Base-by-base conservation (phyloP, 1,140 invertebrate species). In the Pygmarrhopalites habei region DNA sequence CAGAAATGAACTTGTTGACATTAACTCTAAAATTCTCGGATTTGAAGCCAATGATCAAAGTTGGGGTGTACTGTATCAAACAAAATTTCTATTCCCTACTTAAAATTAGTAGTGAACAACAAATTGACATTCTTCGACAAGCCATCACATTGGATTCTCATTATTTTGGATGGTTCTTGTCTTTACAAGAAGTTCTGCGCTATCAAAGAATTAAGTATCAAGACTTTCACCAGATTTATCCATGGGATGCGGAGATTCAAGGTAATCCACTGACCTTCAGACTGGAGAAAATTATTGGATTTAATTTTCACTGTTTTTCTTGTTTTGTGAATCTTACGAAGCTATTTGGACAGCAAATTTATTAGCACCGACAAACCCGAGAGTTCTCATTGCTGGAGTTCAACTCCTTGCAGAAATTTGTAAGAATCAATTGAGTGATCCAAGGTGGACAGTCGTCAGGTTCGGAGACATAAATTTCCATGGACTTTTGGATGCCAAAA, bases 201-300 rank as follows among this genome's bases (percentile, higher is more conserved):
- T 32, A 55, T 15, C 51, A 32, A 21, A 10, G 51, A 28, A 15
- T 55, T 15, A 55, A 55, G 51, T 29, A 55, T 23, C 51, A 28
- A 29, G 21, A 29, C 7, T 55, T 10, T 32, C 23, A 55, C 14
- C 51, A 29, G 5, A 23, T 55, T 15, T 55, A 55, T 21, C 51
- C 51, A 7, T 55, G 51, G 51, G 51, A 55, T 32, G 29, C 25
- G 4, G 51, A 55, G 21, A 55, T 55, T 14, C 25, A 55, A 15
- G 14, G n/a, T n/a, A n/a, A n/a, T n/a, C n/a, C n/a, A n/a, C n/a
- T n/a, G n/a, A n/a, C n/a, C n/a, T n/a, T n/a, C n/a, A n/a, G n/a
- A n/a, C n/a, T n/a, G n/a, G n/a, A n/a, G n/a, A n/a, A n/a, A n/a
- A n/a, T n/a, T n/a, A n/a, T n/a, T n/a, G n/a, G n/a, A n/a, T n/a